phyloP scores from a whole-genome alignment of 2,888 invertebrate genomes.

The Archaeoteleia sp. region DNA sequence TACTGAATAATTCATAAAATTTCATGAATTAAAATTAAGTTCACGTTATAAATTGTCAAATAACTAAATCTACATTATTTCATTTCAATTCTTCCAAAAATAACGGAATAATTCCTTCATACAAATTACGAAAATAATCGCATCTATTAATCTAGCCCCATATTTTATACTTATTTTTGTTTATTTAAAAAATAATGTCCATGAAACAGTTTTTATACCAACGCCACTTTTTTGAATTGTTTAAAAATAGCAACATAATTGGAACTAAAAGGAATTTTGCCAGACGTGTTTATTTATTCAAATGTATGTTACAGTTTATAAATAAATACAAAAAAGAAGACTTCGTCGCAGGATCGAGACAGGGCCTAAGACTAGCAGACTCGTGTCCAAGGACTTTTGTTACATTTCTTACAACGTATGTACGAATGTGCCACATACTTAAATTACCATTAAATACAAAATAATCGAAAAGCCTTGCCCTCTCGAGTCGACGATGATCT shows the following conservation, averaged over 20 bases:
- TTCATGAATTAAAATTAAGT: too few species aligned
- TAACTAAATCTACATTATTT: too few species aligned
- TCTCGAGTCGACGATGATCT: constrained; percentile 49
- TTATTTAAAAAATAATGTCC: too few species aligned
- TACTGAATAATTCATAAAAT: too few species aligned
- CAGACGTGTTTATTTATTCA: constrained; percentile 56
- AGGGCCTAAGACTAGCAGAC: constrained; percentile 67
- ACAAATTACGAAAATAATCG: too few species aligned
- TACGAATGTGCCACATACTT: constrained; percentile 17
- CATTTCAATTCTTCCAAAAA: too few species aligned
- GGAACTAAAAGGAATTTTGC: constrained; percentile 22
- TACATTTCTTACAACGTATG: constrained; percentile 42
- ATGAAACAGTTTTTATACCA: too few species aligned
- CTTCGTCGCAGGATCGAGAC: constrained; percentile 59
- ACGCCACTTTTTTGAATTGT: too few species aligned
- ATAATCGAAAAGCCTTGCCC: constrained; percentile 51
- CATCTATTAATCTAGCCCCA: too few species aligned
- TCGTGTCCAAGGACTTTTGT: constrained; percentile 63
- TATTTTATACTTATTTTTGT: too few species aligned
- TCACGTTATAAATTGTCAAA: too few species aligned
- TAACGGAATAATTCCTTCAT: too few species aligned
- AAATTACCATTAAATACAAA: constrained; percentile 47
- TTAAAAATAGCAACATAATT: neutral
- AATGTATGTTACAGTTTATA: constrained; percentile 46
- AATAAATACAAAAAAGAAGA: constrained; percentile 53